Base-by-base conservation (phyloP, 2,113 vertebrate genomes). In the Triplophysa dalaica region DNA sequence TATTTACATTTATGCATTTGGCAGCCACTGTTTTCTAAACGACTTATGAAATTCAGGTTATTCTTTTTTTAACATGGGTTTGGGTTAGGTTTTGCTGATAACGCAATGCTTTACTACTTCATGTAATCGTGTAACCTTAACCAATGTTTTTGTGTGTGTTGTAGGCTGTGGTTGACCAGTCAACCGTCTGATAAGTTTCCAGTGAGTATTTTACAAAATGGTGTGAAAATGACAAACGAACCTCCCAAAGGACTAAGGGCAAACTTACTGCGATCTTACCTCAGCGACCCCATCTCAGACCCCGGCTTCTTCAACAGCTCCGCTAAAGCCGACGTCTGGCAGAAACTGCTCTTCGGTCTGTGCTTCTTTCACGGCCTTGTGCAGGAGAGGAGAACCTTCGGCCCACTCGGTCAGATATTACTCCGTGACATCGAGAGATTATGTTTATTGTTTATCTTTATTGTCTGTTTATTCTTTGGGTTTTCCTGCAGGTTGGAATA, bases 171-270 rank as follows among this genome's bases (percentile, higher is more conserved):
- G 95, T 85, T 98, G 79, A 98, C 96, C 38, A 98, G 96, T 87
- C 98, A 98, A 45, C 96, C 96, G 0, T 96, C 96, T 1, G 94
- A 96, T 77, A 95, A 94, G 85, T 98, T 98, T 88, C 97, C 96
- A 1, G 94, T 97, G 63, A 97, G 94, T 75, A 96, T 98, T 83
- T 94, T 97, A 24, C 95, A 98, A 90, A 97, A 98, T 29, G 94
- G 97, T 33, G 90, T 98, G 85, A 98, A 98, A 90, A 98, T 98
- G 96, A 98, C 95, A 0, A 98, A 97, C 0, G 95, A 98, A 76
- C 95, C 96, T n/a, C 96, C 95, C 0, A 98, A 97, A 83, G 96
- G 96, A 0, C 85, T 98, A 2, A 87, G 94, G 74, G 96, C 96
- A 22, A 98, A 98, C 67, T 90, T 98, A 41, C 85, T 97, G 64